Conservation (phyloP, 2,888 invertebrate species). For the Watsonalla cultraria region DNA sequence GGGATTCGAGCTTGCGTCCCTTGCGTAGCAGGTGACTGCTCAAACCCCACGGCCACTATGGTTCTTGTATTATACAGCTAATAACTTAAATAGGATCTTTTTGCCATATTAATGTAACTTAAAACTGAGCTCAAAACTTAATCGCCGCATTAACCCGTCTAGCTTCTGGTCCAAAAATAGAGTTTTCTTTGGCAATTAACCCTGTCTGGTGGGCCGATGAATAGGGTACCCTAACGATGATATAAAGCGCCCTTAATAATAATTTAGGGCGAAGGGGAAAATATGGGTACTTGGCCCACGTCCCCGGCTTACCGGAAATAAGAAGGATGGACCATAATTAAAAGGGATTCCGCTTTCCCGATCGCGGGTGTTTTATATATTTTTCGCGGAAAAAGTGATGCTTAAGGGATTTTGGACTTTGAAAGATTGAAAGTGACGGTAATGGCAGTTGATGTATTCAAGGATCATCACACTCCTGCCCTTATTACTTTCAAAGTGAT, state of each 20-base stretch:
- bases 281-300: constrained; percentile 1
- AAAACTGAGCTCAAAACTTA: neutral
- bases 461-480: neutral
- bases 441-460: neutral
- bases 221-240: constrained; percentile 3
- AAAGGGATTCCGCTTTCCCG: constrained; percentile 12
- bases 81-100: no score
- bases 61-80: no score
- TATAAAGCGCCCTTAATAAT: constrained; percentile 7
- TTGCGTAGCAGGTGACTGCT: no score
- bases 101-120: neutral
- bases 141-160: neutral
- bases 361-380: constrained; percentile 11
- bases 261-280: constrained; percentile 10
- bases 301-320: constrained; percentile 7
- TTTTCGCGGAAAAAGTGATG: neutral
- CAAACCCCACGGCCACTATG: no score
- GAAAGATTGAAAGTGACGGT: neutral
- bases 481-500: no score
- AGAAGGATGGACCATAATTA: constrained; percentile 20
- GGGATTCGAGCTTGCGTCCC: no score
- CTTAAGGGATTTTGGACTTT: neutral
- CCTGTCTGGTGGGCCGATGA: constrained; percentile 3
- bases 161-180: neutral
- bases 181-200: constrained; percentile 5